Evolutionary conservation across 2,797 vertebrate species (phyloP).

Genomic region (Bradypus variegatus): DNA sequence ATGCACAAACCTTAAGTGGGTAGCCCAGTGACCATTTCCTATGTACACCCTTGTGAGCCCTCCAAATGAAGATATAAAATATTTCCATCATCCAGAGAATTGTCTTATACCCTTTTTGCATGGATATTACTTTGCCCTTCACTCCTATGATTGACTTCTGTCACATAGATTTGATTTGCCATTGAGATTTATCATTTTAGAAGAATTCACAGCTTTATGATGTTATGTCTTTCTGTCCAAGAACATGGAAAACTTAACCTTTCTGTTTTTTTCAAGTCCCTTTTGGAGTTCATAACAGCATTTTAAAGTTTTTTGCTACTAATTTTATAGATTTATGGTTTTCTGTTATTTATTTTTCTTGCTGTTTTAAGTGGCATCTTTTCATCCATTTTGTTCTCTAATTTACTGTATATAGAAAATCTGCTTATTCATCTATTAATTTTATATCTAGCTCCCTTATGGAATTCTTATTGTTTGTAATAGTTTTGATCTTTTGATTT

Average conservation of each 20-base stretch:
- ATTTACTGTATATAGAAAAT: not conserved
- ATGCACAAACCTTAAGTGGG: not conserved
- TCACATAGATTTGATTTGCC: not conserved
- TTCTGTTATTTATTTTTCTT: not conserved
- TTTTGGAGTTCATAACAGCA: not conserved
- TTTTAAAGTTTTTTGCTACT: not conserved
- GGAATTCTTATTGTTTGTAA: not conserved
- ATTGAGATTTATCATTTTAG: not conserved
- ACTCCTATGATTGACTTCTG: not conserved
- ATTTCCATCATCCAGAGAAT: not conserved
- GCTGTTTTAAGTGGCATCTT: not conserved
- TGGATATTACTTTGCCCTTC: not conserved
- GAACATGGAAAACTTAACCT: not conserved
- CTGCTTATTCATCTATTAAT: not conserved
- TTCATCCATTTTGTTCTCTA: not conserved
- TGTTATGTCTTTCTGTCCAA: not conserved
- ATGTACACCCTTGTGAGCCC: not conserved
- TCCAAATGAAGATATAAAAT: not conserved
- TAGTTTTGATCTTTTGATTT: constrained; percentile 1
- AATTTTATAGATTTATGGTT: not conserved
- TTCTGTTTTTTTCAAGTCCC: not conserved
- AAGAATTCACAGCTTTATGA: not conserved
- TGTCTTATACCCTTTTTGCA: not conserved
- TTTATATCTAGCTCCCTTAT: not conserved
- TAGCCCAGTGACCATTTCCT: not conserved